Evolutionary conservation across 2,113 vertebrate species (phyloP).

Genomic region (Hemiscyllium ocellatum): DNA sequence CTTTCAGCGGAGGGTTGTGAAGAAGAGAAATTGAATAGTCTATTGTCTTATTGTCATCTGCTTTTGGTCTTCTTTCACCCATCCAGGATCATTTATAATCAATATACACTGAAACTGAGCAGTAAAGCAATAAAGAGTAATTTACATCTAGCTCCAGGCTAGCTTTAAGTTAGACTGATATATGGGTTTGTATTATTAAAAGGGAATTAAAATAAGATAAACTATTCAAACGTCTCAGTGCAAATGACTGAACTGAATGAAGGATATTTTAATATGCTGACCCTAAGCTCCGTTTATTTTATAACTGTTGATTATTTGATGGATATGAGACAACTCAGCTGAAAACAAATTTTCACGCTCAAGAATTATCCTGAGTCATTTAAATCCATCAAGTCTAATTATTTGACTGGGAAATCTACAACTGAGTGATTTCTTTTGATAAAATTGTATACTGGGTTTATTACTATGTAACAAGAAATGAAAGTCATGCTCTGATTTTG

Average conservation of each 20-base stretch:
- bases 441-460: background rate
- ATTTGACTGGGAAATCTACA: background rate
- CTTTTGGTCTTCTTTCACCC: background rate
- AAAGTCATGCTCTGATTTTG: background rate
- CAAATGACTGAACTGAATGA: conserved; percentile 22
- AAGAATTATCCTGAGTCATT: background rate
- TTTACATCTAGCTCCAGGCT: conserved; percentile 31
- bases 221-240: conserved; percentile 18
- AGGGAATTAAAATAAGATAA: conserved; percentile 38
- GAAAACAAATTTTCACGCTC: conserved; percentile 15
- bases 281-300: conserved; percentile 31
- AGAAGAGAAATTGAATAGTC: background rate
- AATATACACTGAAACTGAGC: conserved; percentile 30
- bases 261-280: conserved; percentile 22
- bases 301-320: conserved; percentile 27
- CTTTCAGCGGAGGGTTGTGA: background rate
- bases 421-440: background rate
- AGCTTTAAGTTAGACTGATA: conserved; percentile 34
- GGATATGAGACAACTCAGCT: conserved; percentile 9
- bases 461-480: background rate
- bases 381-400: conserved; percentile 34
- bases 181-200: conserved; percentile 38
- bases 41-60: conserved; percentile 23
- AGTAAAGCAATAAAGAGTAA: conserved; percentile 18
- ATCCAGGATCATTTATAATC: conserved; percentile 12